Evolutionary conservation across 2,113 vertebrate genomes (phyloP), one percentile per base, ranked within the genome.

Genomic region (Urocynchramus pylzowi): DNA sequence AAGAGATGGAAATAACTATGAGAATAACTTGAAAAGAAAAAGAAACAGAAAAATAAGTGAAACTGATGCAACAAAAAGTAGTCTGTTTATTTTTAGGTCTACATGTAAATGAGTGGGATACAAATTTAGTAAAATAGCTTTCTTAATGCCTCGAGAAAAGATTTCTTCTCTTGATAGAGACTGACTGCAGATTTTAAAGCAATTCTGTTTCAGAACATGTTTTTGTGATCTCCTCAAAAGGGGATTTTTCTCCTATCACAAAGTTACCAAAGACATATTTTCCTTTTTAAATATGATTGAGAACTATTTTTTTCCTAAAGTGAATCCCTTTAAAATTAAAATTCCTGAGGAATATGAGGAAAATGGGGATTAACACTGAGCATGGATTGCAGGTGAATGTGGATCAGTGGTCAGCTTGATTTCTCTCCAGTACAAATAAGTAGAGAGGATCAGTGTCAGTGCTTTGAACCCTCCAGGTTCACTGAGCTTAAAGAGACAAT

Each of bases 141-240:
- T 96, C 89, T 93, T 95, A 89, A 31, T 31, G 15, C 65, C 59
- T 94, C 11, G 26, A 88, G 52, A 23, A 87, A 96, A 89, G 45
- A 64, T 95, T 73, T 12, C 14, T 42, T 96, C 21, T 93, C 53
- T 71, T 71, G 41, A 54, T 94, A 81, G 49, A 92, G 16, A 44
- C 13, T 64, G 4, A 50, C 12, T 16, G 28, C 16, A 44, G 27
- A 37, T 87, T 79, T 89, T 86, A 74, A 54, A 84, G 37, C 69
- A 60, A 93, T 87, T 31, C 54, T 77, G 30, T 83, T 95, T 95
- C 87, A 89, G 41, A 37, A 37, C 22, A 10, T 19, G 23, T 73
- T 94, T 60, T 50, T 75, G 28, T 92, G 33, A 19, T 64, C 9
- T 93, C 28, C 73, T 94, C 31, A 79, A 28, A 90, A 87, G 37